Base-by-base conservation (phyloP, 92 coral and sea anemone species). In the Palythoa grandiflora region DNA sequence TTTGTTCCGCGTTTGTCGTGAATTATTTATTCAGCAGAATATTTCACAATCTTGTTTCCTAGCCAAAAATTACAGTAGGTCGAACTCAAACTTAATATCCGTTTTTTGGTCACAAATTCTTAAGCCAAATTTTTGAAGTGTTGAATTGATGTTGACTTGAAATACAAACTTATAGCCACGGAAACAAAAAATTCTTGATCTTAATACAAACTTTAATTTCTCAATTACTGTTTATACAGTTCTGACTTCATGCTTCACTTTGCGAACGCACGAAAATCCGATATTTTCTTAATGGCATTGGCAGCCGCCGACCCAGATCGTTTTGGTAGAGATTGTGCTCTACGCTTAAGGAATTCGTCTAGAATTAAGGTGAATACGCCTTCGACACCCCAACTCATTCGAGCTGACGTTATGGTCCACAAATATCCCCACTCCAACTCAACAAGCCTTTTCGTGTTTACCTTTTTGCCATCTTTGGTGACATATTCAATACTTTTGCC, bases 381-480 rank as follows among this genome's bases (percentile, higher is more conserved):
- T 11, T 88, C 88, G 4, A 94, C 84, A n/a, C 96, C 92, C 96
- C 96, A 93, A 54, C 73, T 85, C 92, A 91, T 85, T 85, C 94
- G 90, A 1, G 96, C 94, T 1, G 98, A 95, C 0, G 98, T 90
- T 9, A 93, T 87, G 17, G 93, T 87, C 98, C 98, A 95, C 37
- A 90, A 16, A 16, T 81, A 90, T 3, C 88, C 90, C 98, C 98
- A 95, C 55, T 90, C 80, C 11, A 93, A 78, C 66, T 89, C 91
- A 19, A 93, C 96, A 2, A 93, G 92, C 38, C 83, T 89, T 52
- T 92, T 90, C n/a, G 96, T 94, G 91, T 95, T 93, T 1, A 91
- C 61, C 47, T 65, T 66, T 5, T 50, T 68, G 52, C 96, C 98
- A 75, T 85, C 89, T 50, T 68, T 89, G 52, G 89, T 88, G 40